Percentiles rank a stretch among this genome's conserved stretches.
Evolutionary conservation across 1,140 invertebrate genomes (phyloP).

Genomic region (Panulirus ornatus): DNA sequence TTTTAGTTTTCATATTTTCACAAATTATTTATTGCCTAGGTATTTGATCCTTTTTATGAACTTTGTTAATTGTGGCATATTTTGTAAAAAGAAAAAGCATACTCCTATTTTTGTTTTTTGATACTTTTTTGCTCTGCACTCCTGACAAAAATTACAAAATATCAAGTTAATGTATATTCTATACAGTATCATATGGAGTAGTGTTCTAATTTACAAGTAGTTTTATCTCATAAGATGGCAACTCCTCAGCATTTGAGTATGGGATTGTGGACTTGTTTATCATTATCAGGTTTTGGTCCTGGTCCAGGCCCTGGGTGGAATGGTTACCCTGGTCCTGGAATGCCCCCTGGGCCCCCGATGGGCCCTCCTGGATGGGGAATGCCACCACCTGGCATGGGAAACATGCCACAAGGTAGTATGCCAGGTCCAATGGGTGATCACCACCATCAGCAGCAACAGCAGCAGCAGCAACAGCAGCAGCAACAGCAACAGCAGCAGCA

Average conservation of each 20-base stretch:
- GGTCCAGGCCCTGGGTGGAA: constrained; percentile 70
- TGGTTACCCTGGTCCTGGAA: constrained; percentile 67
- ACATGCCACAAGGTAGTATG: constrained; percentile 56
- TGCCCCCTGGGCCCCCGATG: constrained; percentile 74
- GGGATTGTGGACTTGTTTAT: background rate
- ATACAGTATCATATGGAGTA: too few species aligned
- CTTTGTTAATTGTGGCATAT: too few species aligned
- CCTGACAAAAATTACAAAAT: too few species aligned
- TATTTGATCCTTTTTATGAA: too few species aligned
- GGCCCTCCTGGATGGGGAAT: constrained; percentile 75
- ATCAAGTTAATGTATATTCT: too few species aligned
- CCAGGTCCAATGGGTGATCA: constrained; percentile 66
- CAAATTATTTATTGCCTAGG: too few species aligned
- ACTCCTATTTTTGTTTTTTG: too few species aligned
- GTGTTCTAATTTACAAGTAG: too few species aligned
- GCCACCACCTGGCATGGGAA: constrained; percentile 76
- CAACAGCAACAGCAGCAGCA: constrained; percentile 55
- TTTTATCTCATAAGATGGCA: too few species aligned
- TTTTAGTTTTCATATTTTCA: too few species aligned
- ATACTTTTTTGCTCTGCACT: too few species aligned
- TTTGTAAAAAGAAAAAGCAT: too few species aligned
- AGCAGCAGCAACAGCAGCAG: constrained; percentile 52
- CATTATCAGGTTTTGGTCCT: constrained; percentile 61
- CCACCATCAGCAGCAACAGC: constrained; percentile 50
- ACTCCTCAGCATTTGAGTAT: background rate